phyloP scores from a whole-genome alignment of 2,113 vertebrate species.

The Apteryx owenii region DNA sequence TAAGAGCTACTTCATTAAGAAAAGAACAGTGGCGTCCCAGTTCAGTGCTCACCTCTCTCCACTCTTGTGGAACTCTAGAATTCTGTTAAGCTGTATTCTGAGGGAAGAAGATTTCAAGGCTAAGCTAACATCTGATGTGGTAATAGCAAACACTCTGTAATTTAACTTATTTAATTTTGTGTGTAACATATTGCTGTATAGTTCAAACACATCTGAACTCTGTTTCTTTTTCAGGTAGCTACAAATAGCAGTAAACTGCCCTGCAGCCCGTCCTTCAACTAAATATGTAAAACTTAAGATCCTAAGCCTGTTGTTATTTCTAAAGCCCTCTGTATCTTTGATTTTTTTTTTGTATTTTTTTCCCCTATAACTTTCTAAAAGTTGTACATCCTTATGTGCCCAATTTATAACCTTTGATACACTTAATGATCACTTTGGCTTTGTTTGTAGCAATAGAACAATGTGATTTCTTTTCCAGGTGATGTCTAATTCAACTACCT shows the following conservation, averaged over 20 bases:
- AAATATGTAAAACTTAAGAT: slow-evolving; percentile 26
- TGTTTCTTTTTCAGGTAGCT: background rate
- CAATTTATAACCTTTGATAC: slow-evolving; percentile 3
- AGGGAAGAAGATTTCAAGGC: background rate
- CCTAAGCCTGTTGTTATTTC: slow-evolving; percentile 11
- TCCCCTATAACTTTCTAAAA: background rate
- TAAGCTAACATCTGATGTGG: slow-evolving; percentile 19
- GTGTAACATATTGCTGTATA: slow-evolving; percentile 32
- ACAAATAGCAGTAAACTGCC: slow-evolving; percentile 34
- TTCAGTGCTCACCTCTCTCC: background rate
- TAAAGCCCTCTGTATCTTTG: background rate
- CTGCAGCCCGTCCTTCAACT: slow-evolving; percentile 18
- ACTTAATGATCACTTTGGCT: slow-evolving; percentile 37
- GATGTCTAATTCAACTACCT: slow-evolving; percentile 24
- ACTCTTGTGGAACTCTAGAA: background rate
- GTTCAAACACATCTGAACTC: background rate
- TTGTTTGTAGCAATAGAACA: slow-evolving; percentile 59
- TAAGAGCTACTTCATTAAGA: background rate
- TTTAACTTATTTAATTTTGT: slow-evolving; percentile 9
- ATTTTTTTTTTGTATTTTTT: background rate
- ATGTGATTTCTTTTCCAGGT: slow-evolving; percentile 5
- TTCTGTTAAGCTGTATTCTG: background rate
- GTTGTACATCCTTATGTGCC: background rate
- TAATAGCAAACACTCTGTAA: background rate
- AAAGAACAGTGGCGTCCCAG: background rate